These are phyloP conservation scores for Cyphomyrmex costatus DNA, from an alignment of 1,140 invertebrate species.

Conservation along the genomic window DNA sequence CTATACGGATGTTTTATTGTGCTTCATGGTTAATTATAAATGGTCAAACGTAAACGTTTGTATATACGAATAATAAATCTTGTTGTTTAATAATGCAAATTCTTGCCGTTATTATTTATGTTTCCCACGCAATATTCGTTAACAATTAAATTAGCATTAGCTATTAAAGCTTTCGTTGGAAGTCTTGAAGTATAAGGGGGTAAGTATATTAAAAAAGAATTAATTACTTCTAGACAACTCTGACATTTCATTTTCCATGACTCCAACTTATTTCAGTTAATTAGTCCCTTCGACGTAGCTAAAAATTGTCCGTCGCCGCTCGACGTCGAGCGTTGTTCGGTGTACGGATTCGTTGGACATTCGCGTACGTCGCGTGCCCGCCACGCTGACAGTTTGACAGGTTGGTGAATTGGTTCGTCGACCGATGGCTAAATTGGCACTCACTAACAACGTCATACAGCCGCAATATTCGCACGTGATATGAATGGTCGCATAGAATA, in stretches of 20 bases:
- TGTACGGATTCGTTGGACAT: neutral
- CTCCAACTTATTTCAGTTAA: conserved; percentile 39
- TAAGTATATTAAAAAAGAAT: conserved; percentile 36
- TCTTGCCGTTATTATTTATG: neutral
- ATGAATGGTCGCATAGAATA: conserved; percentile 1
- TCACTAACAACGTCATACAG: conserved; percentile 49
- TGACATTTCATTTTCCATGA: conserved; percentile 1
- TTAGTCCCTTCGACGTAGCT: neutral
- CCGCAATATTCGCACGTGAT: conserved; percentile 50
- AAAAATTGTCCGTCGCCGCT: conserved; percentile 30
- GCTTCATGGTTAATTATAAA: conserved; percentile 63
- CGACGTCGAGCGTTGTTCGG: neutral
- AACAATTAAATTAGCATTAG: neutral
- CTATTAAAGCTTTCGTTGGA: neutral
- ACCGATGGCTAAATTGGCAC: conserved; percentile 56
- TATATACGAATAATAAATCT: conserved; percentile 82
- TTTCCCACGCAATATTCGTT: neutral
- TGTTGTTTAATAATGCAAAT: conserved; percentile 79
- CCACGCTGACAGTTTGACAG: conserved; percentile 56
- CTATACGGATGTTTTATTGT: conserved; percentile 51
- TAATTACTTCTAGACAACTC: conserved; percentile 17
- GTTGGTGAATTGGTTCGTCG: conserved; percentile 51
- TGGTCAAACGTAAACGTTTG: conserved; percentile 78
- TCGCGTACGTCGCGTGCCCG: conserved; percentile 34
- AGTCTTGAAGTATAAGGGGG: too few relatives aligned